Evolutionary conservation across 2,888 invertebrate species (phyloP).

Genomic region (Seira musarum): DNA sequence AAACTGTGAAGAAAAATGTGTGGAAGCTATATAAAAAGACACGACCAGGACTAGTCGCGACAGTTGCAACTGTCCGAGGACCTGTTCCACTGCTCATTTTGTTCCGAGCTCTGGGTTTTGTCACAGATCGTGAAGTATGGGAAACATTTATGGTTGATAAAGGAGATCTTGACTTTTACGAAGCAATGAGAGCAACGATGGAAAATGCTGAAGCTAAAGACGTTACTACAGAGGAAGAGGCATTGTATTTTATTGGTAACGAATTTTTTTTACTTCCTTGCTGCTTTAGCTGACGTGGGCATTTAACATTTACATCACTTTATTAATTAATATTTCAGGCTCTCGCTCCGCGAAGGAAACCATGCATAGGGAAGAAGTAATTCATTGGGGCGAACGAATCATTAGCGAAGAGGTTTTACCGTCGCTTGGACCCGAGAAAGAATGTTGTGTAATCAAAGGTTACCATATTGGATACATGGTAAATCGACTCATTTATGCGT

Average conservation of each 20-base stretch:
- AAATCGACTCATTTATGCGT: conserved; percentile 93
- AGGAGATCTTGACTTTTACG: conserved; percentile 31
- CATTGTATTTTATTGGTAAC: conserved; percentile 72
- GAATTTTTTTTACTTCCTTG: conserved; percentile 2
- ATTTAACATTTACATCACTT: neutral
- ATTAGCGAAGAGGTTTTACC: conserved; percentile 78
- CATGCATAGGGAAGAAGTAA: neutral
- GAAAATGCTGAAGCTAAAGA: conserved; percentile 79
- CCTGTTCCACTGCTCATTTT: conserved; percentile 46
- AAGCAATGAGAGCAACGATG: conserved; percentile 37
- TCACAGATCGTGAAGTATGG: conserved; percentile 77
- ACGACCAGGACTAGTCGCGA: conserved; percentile 74
- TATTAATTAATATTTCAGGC: neutral
- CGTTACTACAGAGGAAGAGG: conserved; percentile 69
- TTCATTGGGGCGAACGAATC: conserved; percentile 74
- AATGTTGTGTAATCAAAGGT: conserved; percentile 99
- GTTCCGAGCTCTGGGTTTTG: conserved; percentile 76
- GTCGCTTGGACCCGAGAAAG: conserved; percentile 77
- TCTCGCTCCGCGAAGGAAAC: conserved; percentile 25
- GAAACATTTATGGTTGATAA: conserved; percentile 77
- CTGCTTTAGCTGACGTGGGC: neutral
- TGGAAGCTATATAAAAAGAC: conserved; percentile 8
- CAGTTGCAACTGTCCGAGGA: conserved; percentile 70
- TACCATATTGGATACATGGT: conserved; percentile 99
- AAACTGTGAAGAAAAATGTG: neutral